These are phyloP conservation scores for Columba guinea DNA, from an alignment of 2,797 vertebrate genomes.

Conservation along the genomic window DNA sequence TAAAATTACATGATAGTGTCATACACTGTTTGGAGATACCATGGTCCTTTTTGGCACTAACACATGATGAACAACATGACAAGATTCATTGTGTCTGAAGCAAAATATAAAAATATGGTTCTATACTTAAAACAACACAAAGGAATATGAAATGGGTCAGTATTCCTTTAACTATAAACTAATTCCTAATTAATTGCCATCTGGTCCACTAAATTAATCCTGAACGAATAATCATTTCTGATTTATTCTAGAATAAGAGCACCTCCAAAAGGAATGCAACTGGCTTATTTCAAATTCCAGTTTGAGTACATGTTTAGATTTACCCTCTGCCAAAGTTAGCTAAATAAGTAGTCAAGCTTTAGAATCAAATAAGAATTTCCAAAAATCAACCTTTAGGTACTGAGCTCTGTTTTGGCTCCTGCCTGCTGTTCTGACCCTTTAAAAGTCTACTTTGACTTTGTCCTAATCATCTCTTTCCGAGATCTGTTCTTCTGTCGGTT, in stretches of 20 bases:
- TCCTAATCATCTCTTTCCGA: background rate
- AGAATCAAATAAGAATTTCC: background rate
- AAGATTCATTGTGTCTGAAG: background rate
- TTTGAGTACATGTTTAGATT: background rate
- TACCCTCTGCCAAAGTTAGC: background rate
- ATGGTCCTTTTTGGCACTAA: background rate
- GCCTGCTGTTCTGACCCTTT: background rate
- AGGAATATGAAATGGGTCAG: background rate
- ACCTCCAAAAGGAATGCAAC: background rate
- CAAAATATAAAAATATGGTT: background rate
- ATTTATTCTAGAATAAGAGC: background rate
- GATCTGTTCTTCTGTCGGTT: background rate
- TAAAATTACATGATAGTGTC: background rate
- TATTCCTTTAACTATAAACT: background rate
- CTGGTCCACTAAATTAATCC: background rate
- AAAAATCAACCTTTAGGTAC: background rate
- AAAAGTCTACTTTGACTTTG: background rate
- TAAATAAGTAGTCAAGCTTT: background rate
- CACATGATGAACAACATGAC: background rate
- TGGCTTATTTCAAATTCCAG: background rate
- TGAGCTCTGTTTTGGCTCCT: background rate
- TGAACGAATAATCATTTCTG: background rate
- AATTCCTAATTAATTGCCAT: background rate
- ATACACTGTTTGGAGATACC: background rate
- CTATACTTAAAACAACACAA: background rate